Base-by-base conservation (phyloP, 2,113 vertebrate genomes). In the Rhipidura dahli region DNA sequence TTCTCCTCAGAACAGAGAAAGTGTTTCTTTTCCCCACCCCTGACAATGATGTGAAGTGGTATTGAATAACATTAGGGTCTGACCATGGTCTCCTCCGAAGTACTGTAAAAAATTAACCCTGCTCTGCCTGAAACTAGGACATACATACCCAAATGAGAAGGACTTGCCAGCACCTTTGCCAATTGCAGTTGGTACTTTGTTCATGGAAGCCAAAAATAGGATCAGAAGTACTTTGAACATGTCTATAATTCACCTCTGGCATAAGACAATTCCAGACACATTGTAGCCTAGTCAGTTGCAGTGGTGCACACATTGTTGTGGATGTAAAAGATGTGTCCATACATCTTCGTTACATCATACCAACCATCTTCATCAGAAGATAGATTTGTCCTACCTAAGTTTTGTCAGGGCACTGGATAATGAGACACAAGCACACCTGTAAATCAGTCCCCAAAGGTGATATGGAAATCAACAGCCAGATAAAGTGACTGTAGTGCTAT, bases 341-440 rank as follows among this genome's bases (percentile, higher is more conserved):
- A 30, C 15, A 9, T 71, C 28, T 53, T 90, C 0, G 0, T 75
- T 66, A 28, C 12, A 18, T 54, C 13, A 33, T 39, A 50, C 28
- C 22, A 81, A 23, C 8, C 7, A 30, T 40, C 35, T 63, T 90
- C 14, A 27, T 80, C 24, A 59, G 23, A 63, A 76, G 49, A 10
- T 11, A 53, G 31, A 35, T 26, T 50, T 53, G 26, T 37, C 27
- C 47, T 70, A 13, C n/a, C 8, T 51, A 39, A 40, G 4, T 87
- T 91, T 87, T 75, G 33, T 13, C 13, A 63, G 11, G 23, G 7
- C 2, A 27, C 27, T 37, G 35, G 33, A 19, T 40, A 53, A 18
- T 0, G 0, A 39, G 22, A 45, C 40, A 40, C 9, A 61, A 10
- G 16, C 40, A n/a, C 2, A 64, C 33, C 37, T 53, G 11, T 56